Evolutionary conservation across 2,113 vertebrate genomes (phyloP), one percentile per base, ranked within the genome.

Genomic region (Pipa parva): DNA sequence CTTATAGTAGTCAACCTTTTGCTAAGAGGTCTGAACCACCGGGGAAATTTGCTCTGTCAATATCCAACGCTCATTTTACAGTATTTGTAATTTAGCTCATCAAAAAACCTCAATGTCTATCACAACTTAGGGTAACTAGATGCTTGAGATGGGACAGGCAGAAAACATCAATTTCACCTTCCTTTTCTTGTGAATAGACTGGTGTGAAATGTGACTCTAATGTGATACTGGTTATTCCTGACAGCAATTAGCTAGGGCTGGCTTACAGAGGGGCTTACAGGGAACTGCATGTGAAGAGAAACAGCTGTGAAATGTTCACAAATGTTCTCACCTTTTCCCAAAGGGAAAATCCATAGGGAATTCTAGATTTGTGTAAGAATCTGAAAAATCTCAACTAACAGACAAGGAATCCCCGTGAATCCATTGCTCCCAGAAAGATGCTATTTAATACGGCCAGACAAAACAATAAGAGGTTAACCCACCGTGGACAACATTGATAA

Each of bases 271-370:
- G 8, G 20, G n/a, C 39, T 15, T n/a, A n/a, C n/a, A n/a, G n/a
- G n/a, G n/a, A n/a, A n/a, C n/a, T 46, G 54, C 54, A 67, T n/a
- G 26, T 25, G 63, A 67, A 28, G 39, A 42, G 7, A 74, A 73
- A 28, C 18, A 76, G 59, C 50, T 74, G 31, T 69, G n/a, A 42
- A 42, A 60, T 77, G 49, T 2, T 18, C 22, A 20, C 56, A 29
- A 69, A 26, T 24, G 45, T 56, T 59, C 20, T 28, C 37, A n/a
- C 20, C 46, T 31, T 50, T 76, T 74, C 61, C 61, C 55, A 52
- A 37, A 48, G n/a, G 39, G 71, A 24, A 75, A 76, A 63, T 70
- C 39, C 55, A 72, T 1, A 24, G 72, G 13, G 66, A 61, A n/a
- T 74, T 15, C 26, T 57, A 36, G 26, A 62, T 4, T 6, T 71